phyloP scores from a whole-genome alignment of 1,140 invertebrate species.

The Drosophila kurseongensis region DNA sequence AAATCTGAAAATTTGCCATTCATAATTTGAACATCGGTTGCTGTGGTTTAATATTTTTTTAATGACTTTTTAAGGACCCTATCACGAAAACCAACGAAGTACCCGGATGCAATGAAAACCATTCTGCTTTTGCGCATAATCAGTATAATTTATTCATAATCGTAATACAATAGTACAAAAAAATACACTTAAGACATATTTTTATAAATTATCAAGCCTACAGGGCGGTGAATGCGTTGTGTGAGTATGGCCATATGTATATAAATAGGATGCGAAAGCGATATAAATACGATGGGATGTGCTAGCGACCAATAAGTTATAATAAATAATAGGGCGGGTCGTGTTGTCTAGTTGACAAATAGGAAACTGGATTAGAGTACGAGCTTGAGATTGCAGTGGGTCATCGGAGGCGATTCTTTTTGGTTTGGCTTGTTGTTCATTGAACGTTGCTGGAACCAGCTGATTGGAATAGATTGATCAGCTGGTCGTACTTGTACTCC shows the following conservation, averaged over 20 bases:
- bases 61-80: not conserved
- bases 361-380: constrained; percentile 2
- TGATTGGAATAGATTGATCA: not conserved
- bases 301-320: constrained; percentile 4
- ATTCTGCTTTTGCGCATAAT: constrained; percentile 4
- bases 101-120: not conserved
- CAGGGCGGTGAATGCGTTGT: constrained; percentile 21
- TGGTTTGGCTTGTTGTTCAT: constrained; percentile 7
- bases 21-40: too few relatives aligned
- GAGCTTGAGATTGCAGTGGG: constrained; percentile 28
- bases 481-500: constrained; percentile 18
- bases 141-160: constrained; percentile 22
- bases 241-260: constrained; percentile 13
- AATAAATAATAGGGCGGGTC: constrained; percentile 25
- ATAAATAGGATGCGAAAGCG: constrained; percentile 31
- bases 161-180: constrained; percentile 18
- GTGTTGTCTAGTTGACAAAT: not conserved
- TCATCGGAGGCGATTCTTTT: constrained; percentile 22
- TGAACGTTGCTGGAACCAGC: not conserved
- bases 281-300: constrained; percentile 20
- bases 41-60: not conserved
- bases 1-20: too few relatives aligned
- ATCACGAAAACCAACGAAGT: not conserved
- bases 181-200: constrained; percentile 21
- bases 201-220: constrained; percentile 36